Evolutionary conservation across 2,797 vertebrate genomes (phyloP).

Genomic region (Channa striata): DNA sequence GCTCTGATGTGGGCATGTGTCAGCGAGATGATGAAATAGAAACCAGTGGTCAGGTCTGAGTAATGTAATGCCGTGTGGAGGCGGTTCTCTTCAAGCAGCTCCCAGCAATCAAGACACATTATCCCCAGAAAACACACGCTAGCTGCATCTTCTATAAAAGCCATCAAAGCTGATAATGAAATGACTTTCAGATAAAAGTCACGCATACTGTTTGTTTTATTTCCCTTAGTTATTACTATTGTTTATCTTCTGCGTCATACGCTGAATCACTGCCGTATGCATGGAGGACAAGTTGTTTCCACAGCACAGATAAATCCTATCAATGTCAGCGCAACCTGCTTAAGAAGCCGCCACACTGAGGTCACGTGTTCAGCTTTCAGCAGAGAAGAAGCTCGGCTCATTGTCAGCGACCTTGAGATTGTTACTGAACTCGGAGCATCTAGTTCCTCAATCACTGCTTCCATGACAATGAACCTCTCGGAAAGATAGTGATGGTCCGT

Average conservation of each 20-base stretch:
- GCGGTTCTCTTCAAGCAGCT: neutral
- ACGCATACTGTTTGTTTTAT: too few species aligned
- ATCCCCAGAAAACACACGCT: neutral
- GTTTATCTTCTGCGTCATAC: neutral
- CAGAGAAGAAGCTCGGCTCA: neutral
- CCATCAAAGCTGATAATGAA: too few species aligned
- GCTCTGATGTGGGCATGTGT: neutral
- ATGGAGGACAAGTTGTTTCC: neutral
- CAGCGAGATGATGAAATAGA: neutral
- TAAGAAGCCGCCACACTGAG: neutral
- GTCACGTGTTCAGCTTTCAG: neutral
- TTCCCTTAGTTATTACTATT: too few species aligned
- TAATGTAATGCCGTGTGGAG: neutral
- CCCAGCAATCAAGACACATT: neutral
- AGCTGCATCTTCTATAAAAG: too few species aligned
- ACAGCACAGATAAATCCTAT: neutral
- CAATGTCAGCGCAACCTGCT: neutral
- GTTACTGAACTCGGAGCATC: too few species aligned
- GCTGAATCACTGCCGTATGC: too few species aligned
- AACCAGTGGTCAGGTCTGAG: too few species aligned
- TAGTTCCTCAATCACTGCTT: too few species aligned
- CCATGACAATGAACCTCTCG: neutral
- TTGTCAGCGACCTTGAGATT: constrained; percentile 1
- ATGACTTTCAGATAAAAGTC: too few species aligned
- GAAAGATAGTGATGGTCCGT: neutral